Percentiles rank a stretch among this genome's conserved stretches.
phyloP scores from a whole-genome alignment of 2,797 vertebrate species.

The Pempheris klunzingeri region DNA sequence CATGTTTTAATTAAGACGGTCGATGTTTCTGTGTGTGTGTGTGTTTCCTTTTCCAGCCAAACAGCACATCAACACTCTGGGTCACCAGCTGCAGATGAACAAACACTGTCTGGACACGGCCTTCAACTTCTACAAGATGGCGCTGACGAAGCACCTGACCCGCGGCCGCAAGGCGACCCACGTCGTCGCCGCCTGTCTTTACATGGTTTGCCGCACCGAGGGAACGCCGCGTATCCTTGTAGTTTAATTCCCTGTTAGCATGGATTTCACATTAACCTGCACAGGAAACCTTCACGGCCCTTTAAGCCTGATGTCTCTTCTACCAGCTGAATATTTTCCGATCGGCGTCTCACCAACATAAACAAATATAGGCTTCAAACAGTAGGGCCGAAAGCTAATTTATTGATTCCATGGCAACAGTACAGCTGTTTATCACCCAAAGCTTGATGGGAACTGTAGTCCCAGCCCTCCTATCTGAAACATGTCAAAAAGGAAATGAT shows the following conservation, averaged over 20 bases:
- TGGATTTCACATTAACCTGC: too few species aligned
- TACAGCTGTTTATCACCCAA: background rate
- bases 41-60: conserved; percentile 82
- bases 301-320: too few species aligned
- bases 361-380: too few species aligned
- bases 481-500: too few species aligned
- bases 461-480: too few species aligned
- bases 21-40: background rate
- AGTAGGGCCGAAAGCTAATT: too few species aligned
- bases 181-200: conserved; percentile 94
- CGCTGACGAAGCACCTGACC: conserved; percentile 91
- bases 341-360: too few species aligned
- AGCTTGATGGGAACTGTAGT: too few species aligned
- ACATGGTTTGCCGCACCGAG: conserved; percentile 97
- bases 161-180: conserved; percentile 89
- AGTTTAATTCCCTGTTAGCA: accelerated
- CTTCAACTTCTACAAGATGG: conserved; percentile 99
- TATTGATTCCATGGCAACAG: too few species aligned
- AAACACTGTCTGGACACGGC: conserved; percentile 96
- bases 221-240: conserved; percentile 97
- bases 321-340: too few species aligned
- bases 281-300: too few species aligned
- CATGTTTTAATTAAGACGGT: background rate
- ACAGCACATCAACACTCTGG: conserved; percentile 92
- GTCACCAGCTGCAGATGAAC: conserved; percentile 96